Percentiles rank a stretch among this genome's conserved stretches.
Evolutionary conservation across 1,140 invertebrate species (phyloP).

Genomic region (Colletes gigas): DNA sequence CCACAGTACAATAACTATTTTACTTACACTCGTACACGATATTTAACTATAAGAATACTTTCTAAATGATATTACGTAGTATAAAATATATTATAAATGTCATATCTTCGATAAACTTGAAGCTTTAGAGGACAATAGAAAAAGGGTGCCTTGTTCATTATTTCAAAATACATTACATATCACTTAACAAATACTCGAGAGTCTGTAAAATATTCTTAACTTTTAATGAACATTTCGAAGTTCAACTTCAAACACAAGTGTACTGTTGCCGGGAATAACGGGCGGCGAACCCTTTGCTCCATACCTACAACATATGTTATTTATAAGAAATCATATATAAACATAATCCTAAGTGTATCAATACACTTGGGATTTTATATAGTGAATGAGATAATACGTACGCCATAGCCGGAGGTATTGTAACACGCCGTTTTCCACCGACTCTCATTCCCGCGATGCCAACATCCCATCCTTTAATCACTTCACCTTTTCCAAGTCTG

Average conservation of each 20-base stretch:
- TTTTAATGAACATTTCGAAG: constrained; percentile 89
- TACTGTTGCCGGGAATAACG: constrained; percentile 91
- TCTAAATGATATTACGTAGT: constrained; percentile 5
- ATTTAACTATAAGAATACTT: constrained; percentile 4
- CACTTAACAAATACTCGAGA: constrained; percentile 8
- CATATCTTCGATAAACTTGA: neutral
- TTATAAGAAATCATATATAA: constrained; percentile 12
- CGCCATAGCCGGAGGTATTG: constrained; percentile 91
- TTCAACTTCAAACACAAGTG: constrained; percentile 93
- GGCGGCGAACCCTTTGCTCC: constrained; percentile 90
- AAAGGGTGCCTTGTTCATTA: constrained; percentile 21
- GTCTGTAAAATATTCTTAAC: constrained; percentile 25
- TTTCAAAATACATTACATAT: constrained; percentile 41
- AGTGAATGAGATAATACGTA: constrained; percentile 81
- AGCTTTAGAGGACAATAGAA: constrained; percentile 11
- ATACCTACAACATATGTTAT: constrained; percentile 84
- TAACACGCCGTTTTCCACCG: constrained; percentile 93
- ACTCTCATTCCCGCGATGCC: constrained; percentile 95
- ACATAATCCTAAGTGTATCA: neutral
- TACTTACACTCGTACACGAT: neutral
- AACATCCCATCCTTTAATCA: constrained; percentile 95
- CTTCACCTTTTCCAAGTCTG: constrained; percentile 90
- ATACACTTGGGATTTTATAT: neutral
- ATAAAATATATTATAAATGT: constrained; percentile 6
- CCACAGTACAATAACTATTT: neutral